phyloP scores from a whole-genome alignment of 2,797 vertebrate species.

The Poecilia gillii region DNA sequence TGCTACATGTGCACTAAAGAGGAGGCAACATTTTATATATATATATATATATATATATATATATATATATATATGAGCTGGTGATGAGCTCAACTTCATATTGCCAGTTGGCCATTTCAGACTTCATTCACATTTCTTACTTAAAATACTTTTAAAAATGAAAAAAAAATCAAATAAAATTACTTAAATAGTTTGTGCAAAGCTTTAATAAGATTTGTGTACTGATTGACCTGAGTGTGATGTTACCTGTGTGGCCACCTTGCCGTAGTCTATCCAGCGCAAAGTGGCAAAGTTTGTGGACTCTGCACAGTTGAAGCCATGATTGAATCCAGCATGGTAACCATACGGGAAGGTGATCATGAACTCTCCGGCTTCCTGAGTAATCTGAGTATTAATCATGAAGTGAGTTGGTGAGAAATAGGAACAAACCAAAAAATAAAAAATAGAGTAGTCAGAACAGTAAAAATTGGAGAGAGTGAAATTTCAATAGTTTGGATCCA shows the following conservation, averaged over 20 bases:
- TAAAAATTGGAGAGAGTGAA: not conserved
- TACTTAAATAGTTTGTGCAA: too few species aligned
- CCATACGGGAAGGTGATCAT: slow-evolving; percentile 98
- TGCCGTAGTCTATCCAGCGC: slow-evolving; percentile 98
- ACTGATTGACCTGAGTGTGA: not conserved
- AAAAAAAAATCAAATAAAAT: too few species aligned
- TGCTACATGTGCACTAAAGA: slow-evolving; percentile 92
- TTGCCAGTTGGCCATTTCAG: not conserved
- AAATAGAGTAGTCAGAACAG: not conserved
- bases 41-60: too few species aligned
- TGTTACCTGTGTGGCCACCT: slow-evolving; percentile 93
- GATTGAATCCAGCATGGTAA: slow-evolving; percentile 97
- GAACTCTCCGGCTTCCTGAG: slow-evolving; percentile 96
- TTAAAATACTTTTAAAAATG: too few species aligned
- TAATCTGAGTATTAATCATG: slow-evolving; percentile 80
- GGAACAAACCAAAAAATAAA: not conserved
- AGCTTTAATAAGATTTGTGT: not conserved
- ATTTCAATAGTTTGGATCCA: not conserved
- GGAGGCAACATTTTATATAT: not conserved
- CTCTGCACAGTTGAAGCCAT: slow-evolving; percentile 97
- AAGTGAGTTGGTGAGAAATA: not conserved
- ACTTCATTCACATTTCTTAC: not conserved
- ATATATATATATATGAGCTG: too few species aligned
- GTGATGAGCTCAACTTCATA: not conserved
- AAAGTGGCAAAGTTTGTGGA: slow-evolving; percentile 96